A percentile compares a stretch with the other conserved stretches of the same genome.
Conservation (phyloP, 2,797 vertebrate species). For the Coranthus polyacanthus region DNA sequence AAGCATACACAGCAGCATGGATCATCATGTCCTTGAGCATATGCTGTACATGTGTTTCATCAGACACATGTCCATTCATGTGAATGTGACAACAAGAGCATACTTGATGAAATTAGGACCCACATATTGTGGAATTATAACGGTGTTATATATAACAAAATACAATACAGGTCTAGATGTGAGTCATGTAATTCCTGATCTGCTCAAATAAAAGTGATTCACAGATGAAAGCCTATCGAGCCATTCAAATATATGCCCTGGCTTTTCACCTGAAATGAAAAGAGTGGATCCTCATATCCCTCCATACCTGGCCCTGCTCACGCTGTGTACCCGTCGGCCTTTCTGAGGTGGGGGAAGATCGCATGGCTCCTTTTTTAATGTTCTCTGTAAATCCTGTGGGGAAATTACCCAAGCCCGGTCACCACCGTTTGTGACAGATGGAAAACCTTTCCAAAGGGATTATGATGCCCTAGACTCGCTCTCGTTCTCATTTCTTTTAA, state of each 20-base stretch:
- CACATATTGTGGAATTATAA: background rate
- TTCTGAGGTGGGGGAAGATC: constrained; percentile 66
- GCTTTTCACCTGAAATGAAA: constrained; percentile 47
- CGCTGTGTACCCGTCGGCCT: constrained; percentile 35
- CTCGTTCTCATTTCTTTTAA: constrained; percentile 85
- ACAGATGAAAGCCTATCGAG: constrained; percentile 6
- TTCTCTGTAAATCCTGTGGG: constrained; percentile 82
- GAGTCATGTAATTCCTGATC: constrained; percentile 9
- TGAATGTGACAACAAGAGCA: background rate
- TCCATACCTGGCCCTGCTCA: constrained; percentile 20
- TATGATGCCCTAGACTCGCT: constrained; percentile 79
- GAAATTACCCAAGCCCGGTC: constrained; percentile 80
- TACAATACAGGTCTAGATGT: background rate
- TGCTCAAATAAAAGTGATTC: background rate
- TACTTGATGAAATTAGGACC: background rate
- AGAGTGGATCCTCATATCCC: constrained; percentile 43
- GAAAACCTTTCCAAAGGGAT: constrained; percentile 85
- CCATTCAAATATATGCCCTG: constrained; percentile 14
- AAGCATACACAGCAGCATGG: too few species aligned
- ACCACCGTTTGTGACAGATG: constrained; percentile 80
- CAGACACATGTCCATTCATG: too few species aligned
- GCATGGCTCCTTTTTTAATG: constrained; percentile 78
- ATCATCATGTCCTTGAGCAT: too few species aligned
- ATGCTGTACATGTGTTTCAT: background rate
- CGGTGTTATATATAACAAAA: background rate